Evolutionary conservation across 2,797 vertebrate species (phyloP).

Genomic region (Micromesistius poutassou): DNA sequence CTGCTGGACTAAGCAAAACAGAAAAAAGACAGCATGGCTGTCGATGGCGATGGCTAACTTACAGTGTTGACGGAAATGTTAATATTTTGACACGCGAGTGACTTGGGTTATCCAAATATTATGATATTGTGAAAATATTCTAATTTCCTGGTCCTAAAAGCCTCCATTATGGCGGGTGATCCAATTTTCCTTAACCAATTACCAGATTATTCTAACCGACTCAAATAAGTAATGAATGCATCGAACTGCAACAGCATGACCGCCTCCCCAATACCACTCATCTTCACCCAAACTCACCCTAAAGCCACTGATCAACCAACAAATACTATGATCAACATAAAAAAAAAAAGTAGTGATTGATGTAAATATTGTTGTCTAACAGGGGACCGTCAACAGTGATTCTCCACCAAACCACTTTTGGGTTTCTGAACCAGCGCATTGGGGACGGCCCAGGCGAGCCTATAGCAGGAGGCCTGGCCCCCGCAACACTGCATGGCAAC

Average conservation of each 20-base stretch:
- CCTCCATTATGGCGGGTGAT: neutral
- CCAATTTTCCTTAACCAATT: neutral
- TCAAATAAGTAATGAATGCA: neutral
- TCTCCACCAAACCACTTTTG: neutral
- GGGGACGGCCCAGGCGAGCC: constrained; percentile 35
- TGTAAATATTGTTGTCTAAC: neutral
- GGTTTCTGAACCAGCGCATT: neutral
- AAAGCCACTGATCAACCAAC: neutral
- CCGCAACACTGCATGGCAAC: constrained; percentile 53
- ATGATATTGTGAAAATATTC: neutral
- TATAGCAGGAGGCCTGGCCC: constrained; percentile 24
- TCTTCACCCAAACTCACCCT: neutral
- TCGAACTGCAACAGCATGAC: neutral
- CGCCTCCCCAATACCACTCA: neutral
- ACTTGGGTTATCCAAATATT: neutral
- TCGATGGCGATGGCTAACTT: neutral
- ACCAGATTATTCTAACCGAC: neutral
- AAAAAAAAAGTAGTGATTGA: neutral
- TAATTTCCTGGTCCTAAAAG: neutral
- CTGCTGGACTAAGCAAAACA: neutral
- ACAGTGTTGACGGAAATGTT: neutral
- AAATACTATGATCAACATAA: neutral
- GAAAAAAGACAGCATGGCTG: neutral
- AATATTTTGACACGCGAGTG: neutral
- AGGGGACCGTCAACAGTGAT: neutral